Conservation (phyloP, 1,140 invertebrate genomes). For the Drosophila nebulosa region DNA sequence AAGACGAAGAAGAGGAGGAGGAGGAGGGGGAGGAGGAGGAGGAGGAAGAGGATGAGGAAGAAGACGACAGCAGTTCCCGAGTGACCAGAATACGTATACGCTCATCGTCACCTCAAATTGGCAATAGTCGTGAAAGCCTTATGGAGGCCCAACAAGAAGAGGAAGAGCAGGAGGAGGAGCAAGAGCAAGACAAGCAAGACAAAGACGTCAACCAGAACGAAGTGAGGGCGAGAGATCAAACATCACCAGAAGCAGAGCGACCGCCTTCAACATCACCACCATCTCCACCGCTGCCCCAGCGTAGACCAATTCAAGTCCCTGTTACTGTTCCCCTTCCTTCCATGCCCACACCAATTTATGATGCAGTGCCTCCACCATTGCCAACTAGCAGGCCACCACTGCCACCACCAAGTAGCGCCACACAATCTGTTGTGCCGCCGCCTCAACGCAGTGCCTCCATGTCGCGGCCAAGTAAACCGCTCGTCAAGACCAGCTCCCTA, state of each 20-base stretch:
- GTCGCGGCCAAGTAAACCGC: constrained; percentile 56
- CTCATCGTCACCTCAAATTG: constrained; percentile 48
- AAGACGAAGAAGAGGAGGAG: constrained; percentile 34
- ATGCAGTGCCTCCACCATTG: constrained; percentile 56
- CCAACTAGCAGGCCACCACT: constrained; percentile 40
- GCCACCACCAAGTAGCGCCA: not conserved
- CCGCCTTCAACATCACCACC: constrained; percentile 55
- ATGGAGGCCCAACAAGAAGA: constrained; percentile 47
- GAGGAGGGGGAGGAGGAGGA: constrained; percentile 41
- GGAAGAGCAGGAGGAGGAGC: constrained; percentile 26
- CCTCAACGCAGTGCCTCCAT: constrained; percentile 63
- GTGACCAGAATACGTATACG: constrained; percentile 56
- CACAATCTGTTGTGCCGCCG: constrained; percentile 1
- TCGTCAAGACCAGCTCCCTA: constrained; percentile 73
- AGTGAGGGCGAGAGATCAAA: not conserved
- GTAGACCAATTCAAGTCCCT: constrained; percentile 34
- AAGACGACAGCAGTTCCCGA: constrained; percentile 58
- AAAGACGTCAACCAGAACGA: not conserved
- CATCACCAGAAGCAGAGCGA: constrained; percentile 23
- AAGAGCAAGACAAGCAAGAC: not conserved
- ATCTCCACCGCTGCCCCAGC: constrained; percentile 57
- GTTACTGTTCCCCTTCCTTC: too few species aligned
- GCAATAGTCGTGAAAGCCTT: constrained; percentile 62
- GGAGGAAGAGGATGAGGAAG: constrained; percentile 43
- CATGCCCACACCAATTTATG: constrained; percentile 50